A percentile compares a stretch with the other conserved stretches of the same genome.
phyloP scores from a whole-genome alignment of 2,113 vertebrate genomes.

The Podarcis raffonei region DNA sequence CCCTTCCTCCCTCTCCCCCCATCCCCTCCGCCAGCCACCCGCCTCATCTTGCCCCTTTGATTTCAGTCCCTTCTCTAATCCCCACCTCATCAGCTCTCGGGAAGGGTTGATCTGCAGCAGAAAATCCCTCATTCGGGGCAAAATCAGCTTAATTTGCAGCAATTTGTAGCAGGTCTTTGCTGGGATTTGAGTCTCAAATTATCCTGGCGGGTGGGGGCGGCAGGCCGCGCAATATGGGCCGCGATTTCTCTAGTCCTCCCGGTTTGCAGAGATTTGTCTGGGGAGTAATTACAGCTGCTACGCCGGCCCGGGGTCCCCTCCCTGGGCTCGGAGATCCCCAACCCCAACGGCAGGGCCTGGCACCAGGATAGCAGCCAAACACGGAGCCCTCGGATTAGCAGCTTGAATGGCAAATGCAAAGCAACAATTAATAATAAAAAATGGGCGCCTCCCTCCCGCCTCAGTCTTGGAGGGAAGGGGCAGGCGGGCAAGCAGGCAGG shows the following conservation, averaged over 20 bases:
- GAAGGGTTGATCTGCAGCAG: conserved; percentile 81
- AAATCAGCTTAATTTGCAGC: conserved; percentile 88
- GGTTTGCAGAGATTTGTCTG: conserved; percentile 58
- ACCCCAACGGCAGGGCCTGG: conserved; percentile 49
- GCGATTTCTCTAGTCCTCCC: conserved; percentile 53
- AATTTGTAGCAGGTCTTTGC: conserved; percentile 83
- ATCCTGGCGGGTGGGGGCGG: conserved; percentile 68
- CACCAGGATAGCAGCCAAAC: conserved; percentile 54
- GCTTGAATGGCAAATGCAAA: conserved; percentile 58
- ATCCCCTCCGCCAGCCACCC: not conserved
- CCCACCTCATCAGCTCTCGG: conserved; percentile 82
- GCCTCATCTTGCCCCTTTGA: conserved; percentile 69
- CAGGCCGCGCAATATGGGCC: conserved; percentile 70
- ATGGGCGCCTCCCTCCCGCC: conserved; percentile 9
- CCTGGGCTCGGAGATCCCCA: not conserved
- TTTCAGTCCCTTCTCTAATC: conserved; percentile 78
- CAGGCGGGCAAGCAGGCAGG: not conserved
- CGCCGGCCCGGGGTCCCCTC: not conserved
- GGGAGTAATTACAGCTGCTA: conserved; percentile 57
- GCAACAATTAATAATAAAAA: conserved; percentile 64
- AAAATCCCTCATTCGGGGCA: conserved; percentile 84
- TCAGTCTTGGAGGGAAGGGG: not conserved
- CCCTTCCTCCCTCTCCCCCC: not conserved
- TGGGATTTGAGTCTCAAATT: conserved; percentile 86
- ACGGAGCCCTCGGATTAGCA: conserved; percentile 68